Evolutionary conservation across 2,797 vertebrate species (phyloP), one percentile per base, ranked within the genome.

Genomic region (Malacoctenus gilli): DNA sequence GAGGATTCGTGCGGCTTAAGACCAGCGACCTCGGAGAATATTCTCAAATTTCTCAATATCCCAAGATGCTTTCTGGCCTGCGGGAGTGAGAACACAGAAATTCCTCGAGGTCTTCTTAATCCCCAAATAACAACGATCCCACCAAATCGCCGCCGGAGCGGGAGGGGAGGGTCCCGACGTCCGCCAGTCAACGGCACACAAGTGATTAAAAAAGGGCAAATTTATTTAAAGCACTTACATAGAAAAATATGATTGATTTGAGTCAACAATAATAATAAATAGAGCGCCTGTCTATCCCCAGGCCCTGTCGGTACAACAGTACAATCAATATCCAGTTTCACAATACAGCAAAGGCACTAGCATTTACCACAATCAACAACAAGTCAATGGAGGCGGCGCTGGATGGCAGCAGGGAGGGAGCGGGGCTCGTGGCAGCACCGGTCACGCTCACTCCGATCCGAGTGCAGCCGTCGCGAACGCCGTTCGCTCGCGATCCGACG

Each of bases 161-260:
- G n/a, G 14, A 1, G 4, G 14, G 25, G 25, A 6, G 6, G 6
- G 4, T 28, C 4, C 25, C 25, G 5, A 28, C 25, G 5, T 28
- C 25, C 25, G 6, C 25, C 25, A 28, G 25, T 28, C 25, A 28
- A 28, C 25, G 9, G 25, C 21, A 64, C 35, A 59, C 75, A 40
- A 39, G 13, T 44, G 59, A 73, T 86, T 85, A 84, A 82, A 89
- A 90, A 92, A 89, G 88, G 86, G 83, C 84, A 87, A 77, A 81
- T 93, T 92, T 92, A 93, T 92, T 92, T 92, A 90, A 93, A 92
- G 91, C 91, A 92, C 82, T 89, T 86, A 90, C 85, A 91, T 93
- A 92, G 83, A 93, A 93, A 93, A 93, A 93, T 93, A 93, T 91
- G 91, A 92, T 90, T 83, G 85, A 91, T 92, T 88, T 91, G 83